Evolutionary conservation across 2,888 invertebrate species (phyloP).

Genomic region (Noctua fimbriata): DNA sequence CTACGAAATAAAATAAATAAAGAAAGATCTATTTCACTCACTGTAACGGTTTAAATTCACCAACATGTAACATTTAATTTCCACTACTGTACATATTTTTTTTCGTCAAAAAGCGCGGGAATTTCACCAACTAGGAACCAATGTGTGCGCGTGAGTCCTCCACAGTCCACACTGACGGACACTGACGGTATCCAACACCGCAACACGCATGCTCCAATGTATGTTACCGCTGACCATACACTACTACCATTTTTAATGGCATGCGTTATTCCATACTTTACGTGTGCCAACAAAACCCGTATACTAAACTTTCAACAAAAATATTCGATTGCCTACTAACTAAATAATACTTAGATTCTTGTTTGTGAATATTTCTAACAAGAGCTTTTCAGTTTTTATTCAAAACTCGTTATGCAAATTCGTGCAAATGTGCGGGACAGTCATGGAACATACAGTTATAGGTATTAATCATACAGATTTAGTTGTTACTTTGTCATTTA

Average conservation of each 20-base stretch:
- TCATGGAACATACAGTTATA: slow-evolving; percentile 60
- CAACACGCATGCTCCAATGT: slow-evolving; percentile 61
- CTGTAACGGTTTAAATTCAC: slow-evolving; percentile 35
- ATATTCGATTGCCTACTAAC: slow-evolving; percentile 54
- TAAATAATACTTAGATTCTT: slow-evolving; percentile 47
- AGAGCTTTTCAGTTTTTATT: slow-evolving; percentile 62
- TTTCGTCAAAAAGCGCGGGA: slow-evolving; percentile 63
- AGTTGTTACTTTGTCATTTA: slow-evolving; percentile 57
- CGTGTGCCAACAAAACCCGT: slow-evolving; percentile 60
- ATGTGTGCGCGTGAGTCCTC: slow-evolving; percentile 69
- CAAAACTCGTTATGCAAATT: slow-evolving; percentile 65
- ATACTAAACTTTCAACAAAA: slow-evolving; percentile 64
- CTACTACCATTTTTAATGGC: slow-evolving; percentile 56
- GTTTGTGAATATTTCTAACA: slow-evolving; percentile 45
- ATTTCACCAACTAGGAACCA: slow-evolving; percentile 57
- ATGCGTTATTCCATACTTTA: slow-evolving; percentile 61
- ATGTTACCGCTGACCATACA: slow-evolving; percentile 54
- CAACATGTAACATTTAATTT: slow-evolving; percentile 36
- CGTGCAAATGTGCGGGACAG: slow-evolving; percentile 56
- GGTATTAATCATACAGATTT: slow-evolving; percentile 62
- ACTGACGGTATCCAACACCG: slow-evolving; percentile 50
- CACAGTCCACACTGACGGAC: slow-evolving; percentile 66
- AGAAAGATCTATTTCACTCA: slow-evolving; percentile 41
- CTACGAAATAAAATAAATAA: not conserved
- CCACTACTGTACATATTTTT: slow-evolving; percentile 39